These are phyloP conservation scores for Fistularia tabacaria DNA, from an alignment of 2,797 vertebrate genomes.

Conservation along the genomic window DNA sequence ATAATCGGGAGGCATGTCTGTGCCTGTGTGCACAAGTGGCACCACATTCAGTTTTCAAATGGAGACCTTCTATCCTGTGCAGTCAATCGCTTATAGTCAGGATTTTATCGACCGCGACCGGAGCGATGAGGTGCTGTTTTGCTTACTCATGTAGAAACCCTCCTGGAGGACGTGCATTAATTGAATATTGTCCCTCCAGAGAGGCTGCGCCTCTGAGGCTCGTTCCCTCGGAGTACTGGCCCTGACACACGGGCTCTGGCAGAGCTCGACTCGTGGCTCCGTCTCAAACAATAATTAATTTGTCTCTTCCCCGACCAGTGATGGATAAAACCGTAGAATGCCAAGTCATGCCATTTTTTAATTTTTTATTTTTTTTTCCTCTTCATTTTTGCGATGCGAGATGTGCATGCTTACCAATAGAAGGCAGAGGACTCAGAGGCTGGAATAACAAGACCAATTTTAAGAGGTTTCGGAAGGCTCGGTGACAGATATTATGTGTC, in stretches of 20 bases:
- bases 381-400: too few relatives aligned
- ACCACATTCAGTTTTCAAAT: constrained; percentile 6
- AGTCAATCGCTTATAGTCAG: not conserved
- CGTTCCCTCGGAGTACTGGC: constrained; percentile 30
- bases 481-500: not conserved
- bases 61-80: not conserved
- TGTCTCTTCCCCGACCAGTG: constrained; percentile 26
- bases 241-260: constrained; percentile 22
- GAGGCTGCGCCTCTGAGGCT: constrained; percentile 25
- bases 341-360: constrained; percentile 11
- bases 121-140: constrained; percentile 46
- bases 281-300: constrained; percentile 27
- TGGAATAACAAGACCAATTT: not conserved
- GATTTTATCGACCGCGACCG: constrained; percentile 29
- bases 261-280: constrained; percentile 24
- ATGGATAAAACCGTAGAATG: constrained; percentile 21
- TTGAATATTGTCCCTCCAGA: constrained; percentile 44
- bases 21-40: too few relatives aligned
- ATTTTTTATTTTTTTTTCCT: too few relatives aligned
- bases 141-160: constrained; percentile 63
- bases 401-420: constrained; percentile 1
- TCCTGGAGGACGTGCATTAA: constrained; percentile 40
- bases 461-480: not conserved
- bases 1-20: too few relatives aligned
- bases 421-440: not conserved